phyloP scores from a whole-genome alignment of 92 coral and sea anemone genomes.

The Phenganax stokvisi region DNA sequence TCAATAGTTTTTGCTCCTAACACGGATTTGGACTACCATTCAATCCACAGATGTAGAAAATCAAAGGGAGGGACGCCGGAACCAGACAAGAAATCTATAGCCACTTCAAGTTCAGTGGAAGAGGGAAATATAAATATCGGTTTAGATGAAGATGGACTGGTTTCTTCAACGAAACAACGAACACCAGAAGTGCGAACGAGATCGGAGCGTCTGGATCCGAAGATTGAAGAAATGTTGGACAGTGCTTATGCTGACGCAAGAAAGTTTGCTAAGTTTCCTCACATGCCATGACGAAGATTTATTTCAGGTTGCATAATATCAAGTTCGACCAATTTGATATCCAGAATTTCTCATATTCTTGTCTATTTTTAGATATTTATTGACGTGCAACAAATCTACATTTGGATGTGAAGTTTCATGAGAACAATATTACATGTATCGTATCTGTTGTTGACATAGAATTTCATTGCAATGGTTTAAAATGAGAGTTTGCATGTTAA shows the following conservation, averaged over 20 bases:
- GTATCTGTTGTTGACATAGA: too few relatives aligned
- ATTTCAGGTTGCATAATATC: too few relatives aligned
- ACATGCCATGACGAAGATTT: constrained; percentile 11
- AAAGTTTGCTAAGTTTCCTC: constrained; percentile 39
- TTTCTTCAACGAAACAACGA: constrained; percentile 29
- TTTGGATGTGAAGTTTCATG: too few relatives aligned
- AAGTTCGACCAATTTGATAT: too few relatives aligned
- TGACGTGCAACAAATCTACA: too few relatives aligned
- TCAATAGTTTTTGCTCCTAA: neutral
- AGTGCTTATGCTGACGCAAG: constrained; percentile 39
- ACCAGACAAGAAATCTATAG: constrained; percentile 13
- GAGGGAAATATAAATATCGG: constrained; percentile 18
- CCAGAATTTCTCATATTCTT: too few relatives aligned
- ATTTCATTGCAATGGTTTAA: too few relatives aligned
- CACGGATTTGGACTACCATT: neutral
- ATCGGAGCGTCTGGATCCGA: constrained; percentile 11
- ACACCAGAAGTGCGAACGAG: neutral
- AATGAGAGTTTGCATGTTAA: too few relatives aligned
- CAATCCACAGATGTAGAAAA: neutral
- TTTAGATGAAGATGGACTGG: constrained; percentile 21
- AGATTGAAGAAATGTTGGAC: constrained; percentile 29
- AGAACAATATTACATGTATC: too few relatives aligned
- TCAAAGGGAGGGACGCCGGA: neutral
- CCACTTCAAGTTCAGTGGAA: constrained; percentile 1
- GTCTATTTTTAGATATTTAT: too few relatives aligned